Evolutionary conservation across 1,140 invertebrate genomes (phyloP).

Genomic region (Lutraria rhynchaena): DNA sequence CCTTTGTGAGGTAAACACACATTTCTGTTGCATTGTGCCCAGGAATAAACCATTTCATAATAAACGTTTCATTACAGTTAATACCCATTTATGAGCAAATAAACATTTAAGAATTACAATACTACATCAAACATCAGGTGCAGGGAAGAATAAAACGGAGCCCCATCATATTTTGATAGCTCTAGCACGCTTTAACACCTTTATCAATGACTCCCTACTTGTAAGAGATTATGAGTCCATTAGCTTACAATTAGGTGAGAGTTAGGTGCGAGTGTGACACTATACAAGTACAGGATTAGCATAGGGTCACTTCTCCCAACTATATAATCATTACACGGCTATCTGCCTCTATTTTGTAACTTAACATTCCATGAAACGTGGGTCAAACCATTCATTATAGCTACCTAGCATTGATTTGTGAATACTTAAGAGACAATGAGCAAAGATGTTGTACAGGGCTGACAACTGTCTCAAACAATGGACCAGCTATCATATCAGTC

Average conservation of each 20-base stretch:
- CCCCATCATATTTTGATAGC: slow-evolving; percentile 14
- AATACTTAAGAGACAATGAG: neutral
- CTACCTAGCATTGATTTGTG: slow-evolving; percentile 8
- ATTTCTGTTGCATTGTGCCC: too few species aligned
- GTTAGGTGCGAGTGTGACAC: slow-evolving; percentile 42
- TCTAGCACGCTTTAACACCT: slow-evolving; percentile 26
- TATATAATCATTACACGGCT: slow-evolving; percentile 3
- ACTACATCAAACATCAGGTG: neutral
- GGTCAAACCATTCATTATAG: slow-evolving; percentile 30
- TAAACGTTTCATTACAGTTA: too few species aligned
- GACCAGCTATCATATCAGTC: too few species aligned
- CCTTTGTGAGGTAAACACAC: too few species aligned
- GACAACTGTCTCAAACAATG: too few species aligned
- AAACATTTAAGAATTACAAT: too few species aligned
- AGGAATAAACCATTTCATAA: too few species aligned
- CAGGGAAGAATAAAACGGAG: neutral
- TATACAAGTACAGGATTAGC: slow-evolving; percentile 15
- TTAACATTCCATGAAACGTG: slow-evolving; percentile 25
- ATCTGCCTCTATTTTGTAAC: neutral
- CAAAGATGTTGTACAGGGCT: neutral
- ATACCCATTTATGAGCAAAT: too few species aligned
- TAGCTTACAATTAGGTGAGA: slow-evolving; percentile 37
- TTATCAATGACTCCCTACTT: slow-evolving; percentile 37
- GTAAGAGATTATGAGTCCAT: slow-evolving; percentile 39
- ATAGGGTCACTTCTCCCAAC: slow-evolving; percentile 1